A percentile compares a stretch with the other conserved stretches of the same genome.
Evolutionary conservation across 2,797 vertebrate species (phyloP).

Genomic region (Cottoperca gobio): DNA sequence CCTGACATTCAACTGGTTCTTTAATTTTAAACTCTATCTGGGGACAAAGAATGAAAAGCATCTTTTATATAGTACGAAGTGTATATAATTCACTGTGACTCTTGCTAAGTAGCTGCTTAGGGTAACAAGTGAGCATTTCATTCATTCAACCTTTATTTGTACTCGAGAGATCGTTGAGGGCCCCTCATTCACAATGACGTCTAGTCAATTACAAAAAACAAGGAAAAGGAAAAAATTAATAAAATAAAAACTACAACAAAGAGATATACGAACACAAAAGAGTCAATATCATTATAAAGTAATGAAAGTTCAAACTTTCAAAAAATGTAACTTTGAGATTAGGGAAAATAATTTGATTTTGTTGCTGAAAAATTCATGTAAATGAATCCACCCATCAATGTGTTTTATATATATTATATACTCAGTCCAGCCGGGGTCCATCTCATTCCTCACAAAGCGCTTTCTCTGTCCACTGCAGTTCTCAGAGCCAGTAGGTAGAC

Average conservation of each 20-base stretch:
- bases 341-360: not conserved
- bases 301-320: too few species aligned
- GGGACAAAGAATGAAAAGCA: not conserved
- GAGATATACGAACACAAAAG: too few species aligned
- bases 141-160: too few species aligned
- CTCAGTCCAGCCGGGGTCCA: not conserved
- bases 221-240: too few species aligned
- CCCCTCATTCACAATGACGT: too few species aligned
- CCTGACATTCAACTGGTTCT: constrained; percentile 14
- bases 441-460: not conserved
- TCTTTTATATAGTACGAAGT: not conserved
- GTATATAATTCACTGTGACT: not conserved
- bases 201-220: too few species aligned
- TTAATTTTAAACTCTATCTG: constrained; percentile 8
- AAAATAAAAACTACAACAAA: too few species aligned
- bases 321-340: too few species aligned
- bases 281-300: too few species aligned
- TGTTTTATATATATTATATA: too few species aligned
- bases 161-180: too few species aligned
- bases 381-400: not conserved
- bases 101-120: not conserved
- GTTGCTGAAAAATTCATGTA: not conserved
- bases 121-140: not conserved
- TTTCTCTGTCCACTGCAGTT: not conserved
- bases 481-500: not conserved